These are phyloP conservation scores for Cephus spinipes DNA, from an alignment of 2,888 invertebrate genomes.

Conservation along the genomic window DNA sequence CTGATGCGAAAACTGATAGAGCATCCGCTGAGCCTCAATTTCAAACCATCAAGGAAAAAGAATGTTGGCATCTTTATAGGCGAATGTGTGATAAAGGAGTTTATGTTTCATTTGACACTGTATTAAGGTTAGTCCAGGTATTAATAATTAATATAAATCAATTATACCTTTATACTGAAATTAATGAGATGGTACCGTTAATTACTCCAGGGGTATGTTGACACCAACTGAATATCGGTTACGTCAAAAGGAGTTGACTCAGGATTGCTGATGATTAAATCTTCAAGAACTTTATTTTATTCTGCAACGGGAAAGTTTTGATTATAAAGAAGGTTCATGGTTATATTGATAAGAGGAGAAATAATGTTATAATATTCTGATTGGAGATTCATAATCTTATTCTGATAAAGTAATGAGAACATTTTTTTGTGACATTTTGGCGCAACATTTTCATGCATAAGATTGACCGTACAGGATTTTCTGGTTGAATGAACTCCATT, in stretches of 20 bases:
- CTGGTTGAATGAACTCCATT: too few relatives aligned
- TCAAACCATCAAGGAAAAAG: constrained; percentile 71
- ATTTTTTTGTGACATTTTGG: too few relatives aligned
- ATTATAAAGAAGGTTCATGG: too few relatives aligned
- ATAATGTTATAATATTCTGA: too few relatives aligned
- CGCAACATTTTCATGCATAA: too few relatives aligned
- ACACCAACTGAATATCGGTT: constrained; percentile 79
- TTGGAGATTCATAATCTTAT: too few relatives aligned
- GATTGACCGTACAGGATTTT: too few relatives aligned
- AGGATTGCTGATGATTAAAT: constrained; percentile 15
- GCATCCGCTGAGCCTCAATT: constrained; percentile 67
- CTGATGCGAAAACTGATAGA: constrained; percentile 19
- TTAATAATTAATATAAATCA: background rate
- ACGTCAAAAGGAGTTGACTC: constrained; percentile 67
- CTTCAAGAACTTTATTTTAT: too few relatives aligned
- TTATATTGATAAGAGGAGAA: too few relatives aligned
- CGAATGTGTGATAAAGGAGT: constrained; percentile 78
- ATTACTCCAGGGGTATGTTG: constrained; percentile 73
- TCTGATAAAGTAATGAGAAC: too few relatives aligned
- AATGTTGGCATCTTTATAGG: constrained; percentile 78
- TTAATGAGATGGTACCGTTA: too few relatives aligned
- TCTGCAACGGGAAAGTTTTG: too few relatives aligned
- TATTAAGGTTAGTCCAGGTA: constrained; percentile 66
- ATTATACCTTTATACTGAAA: background rate
- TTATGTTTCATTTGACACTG: constrained; percentile 76